A percentile compares a stretch with the other conserved stretches of the same genome.
Conservation (phyloP, 2,797 vertebrate species). For the Poeciliopsis presidionis region DNA sequence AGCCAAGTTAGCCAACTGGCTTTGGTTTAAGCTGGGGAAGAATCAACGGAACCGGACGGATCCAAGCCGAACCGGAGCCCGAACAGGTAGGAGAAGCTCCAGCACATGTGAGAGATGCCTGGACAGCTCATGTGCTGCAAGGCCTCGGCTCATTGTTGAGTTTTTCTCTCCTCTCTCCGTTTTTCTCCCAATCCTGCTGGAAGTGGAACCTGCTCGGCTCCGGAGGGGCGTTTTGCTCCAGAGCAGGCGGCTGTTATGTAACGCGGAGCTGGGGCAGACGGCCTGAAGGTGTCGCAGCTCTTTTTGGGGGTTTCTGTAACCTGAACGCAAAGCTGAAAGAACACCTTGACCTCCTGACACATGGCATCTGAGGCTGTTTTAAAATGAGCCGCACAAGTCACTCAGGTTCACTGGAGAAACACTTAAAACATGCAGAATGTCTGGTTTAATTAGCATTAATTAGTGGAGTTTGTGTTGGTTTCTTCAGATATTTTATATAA, state of each 20-base stretch:
- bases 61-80: conserved; percentile 35
- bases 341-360: conserved; percentile 21
- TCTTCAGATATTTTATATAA: background rate
- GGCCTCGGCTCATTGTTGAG: conserved; percentile 56
- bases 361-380: conserved; percentile 2
- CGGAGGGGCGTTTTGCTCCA: conserved; percentile 22
- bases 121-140: background rate
- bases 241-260: conserved; percentile 41
- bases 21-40: background rate
- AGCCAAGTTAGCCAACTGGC: conserved; percentile 45
- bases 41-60: conserved; percentile 14
- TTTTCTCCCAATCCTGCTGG: background rate
- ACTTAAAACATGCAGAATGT: background rate
- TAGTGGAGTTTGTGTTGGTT: background rate
- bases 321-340: conserved; percentile 24
- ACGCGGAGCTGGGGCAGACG: background rate
- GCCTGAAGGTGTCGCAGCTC: conserved; percentile 40
- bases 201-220: conserved; percentile 10
- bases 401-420: background rate
- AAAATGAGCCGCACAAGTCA: background rate
- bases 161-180: conserved; percentile 15
- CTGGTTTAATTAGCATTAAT: too few species aligned
- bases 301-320: conserved; percentile 7
- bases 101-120: conserved; percentile 47
- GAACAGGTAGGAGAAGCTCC: conserved; percentile 45